A percentile compares a stretch with the other conserved stretches of the same genome.
phyloP scores from a whole-genome alignment of 2,888 invertebrate species.

The Eulithis testata region DNA sequence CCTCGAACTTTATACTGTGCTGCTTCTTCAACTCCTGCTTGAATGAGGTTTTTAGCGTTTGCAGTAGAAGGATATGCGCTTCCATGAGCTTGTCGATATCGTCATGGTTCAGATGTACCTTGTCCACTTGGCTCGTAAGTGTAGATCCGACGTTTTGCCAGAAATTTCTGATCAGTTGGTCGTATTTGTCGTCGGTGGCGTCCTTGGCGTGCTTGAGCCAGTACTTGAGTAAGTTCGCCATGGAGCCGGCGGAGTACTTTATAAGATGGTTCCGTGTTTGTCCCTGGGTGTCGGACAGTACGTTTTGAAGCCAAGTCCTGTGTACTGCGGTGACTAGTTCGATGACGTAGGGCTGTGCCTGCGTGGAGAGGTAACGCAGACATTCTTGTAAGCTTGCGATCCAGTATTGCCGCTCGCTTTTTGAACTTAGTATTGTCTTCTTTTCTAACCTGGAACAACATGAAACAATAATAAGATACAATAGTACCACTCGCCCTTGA shows the following conservation, averaged over 20 bases:
- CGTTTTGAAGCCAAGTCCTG: slow-evolving; percentile 59
- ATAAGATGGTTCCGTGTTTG: slow-evolving; percentile 50
- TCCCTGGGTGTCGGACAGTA: slow-evolving; percentile 42
- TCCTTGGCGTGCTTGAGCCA: slow-evolving; percentile 65
- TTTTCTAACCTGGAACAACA: slow-evolving; percentile 81
- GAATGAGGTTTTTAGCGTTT: slow-evolving; percentile 56
- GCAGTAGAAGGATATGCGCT: slow-evolving; percentile 59
- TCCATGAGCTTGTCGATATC: slow-evolving; percentile 74
- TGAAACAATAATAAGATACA: too few relatives aligned
- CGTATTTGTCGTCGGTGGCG: slow-evolving; percentile 52
- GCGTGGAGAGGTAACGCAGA: slow-evolving; percentile 74
- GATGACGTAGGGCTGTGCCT: slow-evolving; percentile 45
- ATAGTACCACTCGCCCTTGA: too few relatives aligned
- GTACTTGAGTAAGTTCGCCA: slow-evolving; percentile 60
- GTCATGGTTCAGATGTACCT: slow-evolving; percentile 66
- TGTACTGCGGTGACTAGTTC: slow-evolving; percentile 56
- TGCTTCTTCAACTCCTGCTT: slow-evolving; percentile 54
- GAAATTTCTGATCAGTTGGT: slow-evolving; percentile 64
- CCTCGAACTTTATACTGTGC: slow-evolving; percentile 59
- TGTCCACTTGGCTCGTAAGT: slow-evolving; percentile 57
- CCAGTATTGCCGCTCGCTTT: slow-evolving; percentile 88
- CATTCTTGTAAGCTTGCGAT: slow-evolving; percentile 90
- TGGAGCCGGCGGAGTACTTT: slow-evolving; percentile 53
- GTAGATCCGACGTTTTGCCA: slow-evolving; percentile 72
- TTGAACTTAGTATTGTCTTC: slow-evolving; percentile 85